Evolutionary conservation across 2,888 invertebrate species (phyloP).

Genomic region (Lasius fuliginosus): DNA sequence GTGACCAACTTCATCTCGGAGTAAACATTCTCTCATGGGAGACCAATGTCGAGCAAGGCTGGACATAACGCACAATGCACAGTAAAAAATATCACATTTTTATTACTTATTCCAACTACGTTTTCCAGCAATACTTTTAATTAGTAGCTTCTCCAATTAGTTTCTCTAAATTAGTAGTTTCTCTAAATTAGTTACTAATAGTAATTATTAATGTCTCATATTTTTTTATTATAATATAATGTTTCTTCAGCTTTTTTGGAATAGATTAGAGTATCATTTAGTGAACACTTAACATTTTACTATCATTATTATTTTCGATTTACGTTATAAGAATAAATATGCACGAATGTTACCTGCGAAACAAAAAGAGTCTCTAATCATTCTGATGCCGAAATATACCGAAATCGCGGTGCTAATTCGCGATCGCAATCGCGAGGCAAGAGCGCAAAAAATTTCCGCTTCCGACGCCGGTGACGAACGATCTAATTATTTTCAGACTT

Average conservation of each 20-base stretch:
- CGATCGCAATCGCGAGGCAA: background rate
- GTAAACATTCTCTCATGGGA: slow-evolving; percentile 29
- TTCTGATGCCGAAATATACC: background rate
- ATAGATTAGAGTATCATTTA: background rate
- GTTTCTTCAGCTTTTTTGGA: background rate
- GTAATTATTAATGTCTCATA: background rate
- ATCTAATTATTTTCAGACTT: slow-evolving; percentile 77
- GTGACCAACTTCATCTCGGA: slow-evolving; percentile 21
- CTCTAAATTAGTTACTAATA: no score
- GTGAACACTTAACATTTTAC: background rate
- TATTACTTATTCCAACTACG: background rate
- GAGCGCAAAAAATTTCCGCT: slow-evolving; percentile 15
- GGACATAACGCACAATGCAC: slow-evolving; percentile 7
- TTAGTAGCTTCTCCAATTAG: background rate
- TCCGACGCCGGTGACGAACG: slow-evolving; percentile 69
- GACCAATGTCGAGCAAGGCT: background rate
- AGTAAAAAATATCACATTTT: slow-evolving; percentile 6
- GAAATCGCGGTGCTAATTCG: slow-evolving; percentile 8
- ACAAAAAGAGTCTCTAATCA: background rate
- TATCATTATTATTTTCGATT: background rate
- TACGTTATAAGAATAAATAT: background rate
- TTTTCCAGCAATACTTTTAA: background rate
- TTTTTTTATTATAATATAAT: background rate
- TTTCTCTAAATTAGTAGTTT: no score
- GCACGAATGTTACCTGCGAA: background rate